Evolutionary conservation across 1,140 invertebrate genomes (phyloP).

Genomic region (Episyrphus balteatus): DNA sequence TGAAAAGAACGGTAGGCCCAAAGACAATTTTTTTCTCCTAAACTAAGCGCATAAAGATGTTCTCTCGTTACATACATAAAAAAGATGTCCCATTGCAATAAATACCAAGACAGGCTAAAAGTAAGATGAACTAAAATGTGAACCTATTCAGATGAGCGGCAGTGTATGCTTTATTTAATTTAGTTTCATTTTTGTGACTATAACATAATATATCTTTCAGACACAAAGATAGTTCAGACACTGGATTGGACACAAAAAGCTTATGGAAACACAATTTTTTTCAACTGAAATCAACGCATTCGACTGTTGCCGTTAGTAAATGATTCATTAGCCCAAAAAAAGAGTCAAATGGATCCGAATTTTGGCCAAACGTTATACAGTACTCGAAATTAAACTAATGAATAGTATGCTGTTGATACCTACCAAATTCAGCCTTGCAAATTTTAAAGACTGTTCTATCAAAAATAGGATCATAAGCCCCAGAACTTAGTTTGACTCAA

Average conservation of each 20-base stretch:
- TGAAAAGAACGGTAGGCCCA: too few relatives aligned
- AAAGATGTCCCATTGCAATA: too few relatives aligned
- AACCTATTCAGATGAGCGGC: too few relatives aligned
- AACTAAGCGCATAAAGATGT: too few relatives aligned
- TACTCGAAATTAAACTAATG: slow-evolving; percentile 41
- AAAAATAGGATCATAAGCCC: slow-evolving; percentile 48
- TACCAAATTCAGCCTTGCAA: slow-evolving; percentile 47
- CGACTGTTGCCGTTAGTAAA: slow-evolving; percentile 13
- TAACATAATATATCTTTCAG: slow-evolving; percentile 53
- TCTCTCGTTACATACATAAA: too few relatives aligned
- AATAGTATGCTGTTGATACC: slow-evolving; percentile 52
- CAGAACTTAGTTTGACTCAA: slow-evolving; percentile 45
- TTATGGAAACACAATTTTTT: slow-evolving; percentile 60
- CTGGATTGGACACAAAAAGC: slow-evolving; percentile 81
- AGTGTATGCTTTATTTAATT: too few relatives aligned
- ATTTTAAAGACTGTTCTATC: slow-evolving; percentile 51
- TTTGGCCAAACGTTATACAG: slow-evolving; percentile 28
- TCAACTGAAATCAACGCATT: slow-evolving; percentile 5
- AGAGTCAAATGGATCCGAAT: slow-evolving; percentile 35
- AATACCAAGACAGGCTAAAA: too few relatives aligned
- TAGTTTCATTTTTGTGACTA: background rate
- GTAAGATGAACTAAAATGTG: too few relatives aligned
- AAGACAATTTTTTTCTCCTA: too few relatives aligned
- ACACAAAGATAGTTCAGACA: slow-evolving; percentile 74
- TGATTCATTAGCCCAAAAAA: slow-evolving; percentile 32